Base-by-base conservation (phyloP, 2,113 vertebrate genomes). In the Baryphthengus martii region DNA sequence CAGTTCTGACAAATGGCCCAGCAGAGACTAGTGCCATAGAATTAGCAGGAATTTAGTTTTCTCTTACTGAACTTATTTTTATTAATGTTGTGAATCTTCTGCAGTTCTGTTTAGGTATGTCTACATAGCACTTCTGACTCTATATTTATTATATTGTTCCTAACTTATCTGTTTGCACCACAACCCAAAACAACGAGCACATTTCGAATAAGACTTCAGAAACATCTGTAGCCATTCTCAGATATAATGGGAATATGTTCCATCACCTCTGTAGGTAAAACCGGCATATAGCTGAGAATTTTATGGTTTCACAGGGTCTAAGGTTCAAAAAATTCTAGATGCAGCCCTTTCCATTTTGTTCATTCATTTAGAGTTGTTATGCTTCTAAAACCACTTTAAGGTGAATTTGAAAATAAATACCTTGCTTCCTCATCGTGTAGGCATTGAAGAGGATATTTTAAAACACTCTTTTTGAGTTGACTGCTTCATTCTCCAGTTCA, bases 1-100 rank as follows among this genome's bases (percentile, higher is more conserved):
- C 76, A 58, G 7, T 58, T 91, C 92, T 89, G 88, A 90, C 62
- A 76, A 17, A 21, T 67, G 50, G 65, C 84, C 85, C 88, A 83
- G 68, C n/a, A 88, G 85, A 94, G 20, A 47, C 14, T 13, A 68
- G 63, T 56, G 87, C 61, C 37, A 90, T 68, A 84, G 67, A 88
- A 85, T 84, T 53, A 88, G 55, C 28, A 91, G 42, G 28, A 90
- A 45, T 88, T 95, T 39, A 18, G 56, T 52, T 53, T 77, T 71
- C 15, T 79, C 35, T 71, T 78, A 42, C 79, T 61, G 70, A 80
- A 66, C 52, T 17, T 13, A 13, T 67, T 62, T 70, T 63, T 83
- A 68, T 62, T 67, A 33, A 37, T 7, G 9, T 35, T 28, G 5
- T 19, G 25, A 58, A 8, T 37, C 75, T 81, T 85, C 47, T 47